Conservation (phyloP, 2,888 invertebrate species). For the Lasioglossum pauxillum region DNA sequence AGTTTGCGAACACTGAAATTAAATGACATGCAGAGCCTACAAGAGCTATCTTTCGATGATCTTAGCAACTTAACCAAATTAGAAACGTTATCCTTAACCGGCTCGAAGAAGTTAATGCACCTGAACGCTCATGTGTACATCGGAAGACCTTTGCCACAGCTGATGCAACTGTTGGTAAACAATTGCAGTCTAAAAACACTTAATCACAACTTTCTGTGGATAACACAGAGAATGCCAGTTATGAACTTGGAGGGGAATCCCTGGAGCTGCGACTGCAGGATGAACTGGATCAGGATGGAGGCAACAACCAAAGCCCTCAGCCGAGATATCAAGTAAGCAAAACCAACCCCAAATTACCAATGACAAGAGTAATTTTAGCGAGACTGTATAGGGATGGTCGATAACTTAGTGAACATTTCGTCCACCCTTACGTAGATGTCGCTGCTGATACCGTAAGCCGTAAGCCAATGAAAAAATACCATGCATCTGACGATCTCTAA, state of each 20-base stretch:
- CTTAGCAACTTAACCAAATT: slow-evolving; percentile 86
- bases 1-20: slow-evolving; percentile 86
- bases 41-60: slow-evolving; percentile 85
- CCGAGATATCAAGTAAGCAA: slow-evolving; percentile 60
- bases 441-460: neutral
- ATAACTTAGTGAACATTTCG: neutral
- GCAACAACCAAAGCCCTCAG: slow-evolving; percentile 39
- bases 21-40: slow-evolving; percentile 86
- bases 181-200: slow-evolving; percentile 85
- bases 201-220: slow-evolving; percentile 82
- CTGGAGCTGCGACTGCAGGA: slow-evolving; percentile 88
- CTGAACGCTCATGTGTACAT: slow-evolving; percentile 85
- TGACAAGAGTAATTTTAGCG: neutral
- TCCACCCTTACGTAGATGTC: slow-evolving; percentile 7
- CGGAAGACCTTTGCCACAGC: slow-evolving; percentile 81
- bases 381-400: neutral
- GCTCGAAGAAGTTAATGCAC: slow-evolving; percentile 85
- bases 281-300: slow-evolving; percentile 85
- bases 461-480: neutral
- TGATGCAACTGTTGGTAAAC: slow-evolving; percentile 85
- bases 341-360: fast-evolving
- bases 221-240: slow-evolving; percentile 85
- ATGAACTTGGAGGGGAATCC: slow-evolving; percentile 87
- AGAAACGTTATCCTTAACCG: slow-evolving; percentile 85
- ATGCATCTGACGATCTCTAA: neutral